Percentiles rank a stretch among this genome's conserved stretches.
Evolutionary conservation across 2,888 invertebrate genomes (phyloP).

Genomic region (Rhorus exstirpatorius): DNA sequence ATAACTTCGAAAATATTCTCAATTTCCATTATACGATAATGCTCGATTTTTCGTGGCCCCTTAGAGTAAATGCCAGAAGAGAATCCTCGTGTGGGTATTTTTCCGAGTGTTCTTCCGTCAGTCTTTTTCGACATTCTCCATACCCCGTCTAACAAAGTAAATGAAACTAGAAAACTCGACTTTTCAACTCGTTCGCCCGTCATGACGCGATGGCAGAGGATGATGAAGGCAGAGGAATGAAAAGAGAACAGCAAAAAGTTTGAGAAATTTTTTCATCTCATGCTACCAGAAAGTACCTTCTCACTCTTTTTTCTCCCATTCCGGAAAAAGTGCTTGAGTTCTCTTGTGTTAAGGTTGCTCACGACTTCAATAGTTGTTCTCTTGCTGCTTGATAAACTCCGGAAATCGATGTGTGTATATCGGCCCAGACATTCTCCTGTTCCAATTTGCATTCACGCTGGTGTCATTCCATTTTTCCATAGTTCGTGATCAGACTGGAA

Average conservation of each 20-base stretch:
- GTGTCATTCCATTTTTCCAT: constrained; percentile 17
- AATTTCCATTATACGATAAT: constrained; percentile 6
- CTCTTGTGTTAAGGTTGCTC: constrained; percentile 19
- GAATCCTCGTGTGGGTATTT: no score
- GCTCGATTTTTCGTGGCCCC: constrained; percentile 13
- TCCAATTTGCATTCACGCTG: constrained; percentile 26
- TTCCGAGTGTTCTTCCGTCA: constrained; percentile 7
- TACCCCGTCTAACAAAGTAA: constrained; percentile 11
- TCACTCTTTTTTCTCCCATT: neutral
- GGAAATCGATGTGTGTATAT: constrained; percentile 45
- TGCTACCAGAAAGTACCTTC: constrained; percentile 23
- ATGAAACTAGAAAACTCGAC: constrained; percentile 56
- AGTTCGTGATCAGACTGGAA: constrained; percentile 30
- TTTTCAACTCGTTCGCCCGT: constrained; percentile 51
- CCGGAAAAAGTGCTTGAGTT: constrained; percentile 4
- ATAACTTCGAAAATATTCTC: constrained; percentile 6
- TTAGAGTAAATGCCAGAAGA: neutral
- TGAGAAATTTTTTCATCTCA: constrained; percentile 60
- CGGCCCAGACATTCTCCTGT: constrained; percentile 14
- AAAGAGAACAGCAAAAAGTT: constrained; percentile 28
- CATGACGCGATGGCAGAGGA: constrained; percentile 5
- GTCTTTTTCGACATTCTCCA: neutral
- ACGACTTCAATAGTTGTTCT: constrained; percentile 9
- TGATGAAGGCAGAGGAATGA: constrained; percentile 16
- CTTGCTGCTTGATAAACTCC: neutral